A percentile compares a stretch with the other conserved stretches of the same genome.
phyloP scores from a whole-genome alignment of 2,888 invertebrate species.

The Cephus sareptanus region DNA sequence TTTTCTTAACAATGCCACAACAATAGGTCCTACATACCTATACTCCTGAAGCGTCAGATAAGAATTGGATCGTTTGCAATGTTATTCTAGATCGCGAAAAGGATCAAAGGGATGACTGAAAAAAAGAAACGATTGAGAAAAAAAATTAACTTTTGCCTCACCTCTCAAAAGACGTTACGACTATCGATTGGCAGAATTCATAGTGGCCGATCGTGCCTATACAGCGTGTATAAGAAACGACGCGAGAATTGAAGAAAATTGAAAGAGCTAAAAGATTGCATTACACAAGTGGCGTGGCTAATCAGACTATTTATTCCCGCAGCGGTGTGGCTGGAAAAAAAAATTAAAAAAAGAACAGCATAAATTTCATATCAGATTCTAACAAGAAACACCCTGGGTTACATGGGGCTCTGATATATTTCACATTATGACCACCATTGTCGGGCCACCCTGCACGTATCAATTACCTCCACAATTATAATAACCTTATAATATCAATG shows the following conservation, averaged over 20 bases:
- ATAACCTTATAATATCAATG: constrained; percentile 42
- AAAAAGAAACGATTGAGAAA: not conserved
- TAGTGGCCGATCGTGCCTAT: not conserved
- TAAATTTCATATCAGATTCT: constrained; percentile 9
- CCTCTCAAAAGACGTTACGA: not conserved
- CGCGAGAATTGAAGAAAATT: constrained; percentile 5
- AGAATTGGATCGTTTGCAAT: not conserved
- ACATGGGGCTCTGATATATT: not conserved
- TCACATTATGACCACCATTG: not conserved
- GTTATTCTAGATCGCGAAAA: not conserved
- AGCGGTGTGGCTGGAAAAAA: constrained; percentile 31
- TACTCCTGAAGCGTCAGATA: not conserved
- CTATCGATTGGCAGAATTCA: not conserved
- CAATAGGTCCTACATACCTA: not conserved
- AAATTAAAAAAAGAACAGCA: not conserved
- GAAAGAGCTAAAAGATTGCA: constrained; percentile 43
- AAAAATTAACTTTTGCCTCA: not conserved
- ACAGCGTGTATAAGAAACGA: not conserved
- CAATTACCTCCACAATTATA: constrained; percentile 55
- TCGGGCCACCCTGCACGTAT: constrained; percentile 30
- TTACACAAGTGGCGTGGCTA: constrained; percentile 54
- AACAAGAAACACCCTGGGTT: constrained; percentile 13
- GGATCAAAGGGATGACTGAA: not conserved
- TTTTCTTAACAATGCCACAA: not conserved
- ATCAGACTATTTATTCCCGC: constrained; percentile 57